A percentile compares a stretch with the other conserved stretches of the same genome.
Conservation (phyloP, 1,140 invertebrate species). For the Eubasilissa regina region DNA sequence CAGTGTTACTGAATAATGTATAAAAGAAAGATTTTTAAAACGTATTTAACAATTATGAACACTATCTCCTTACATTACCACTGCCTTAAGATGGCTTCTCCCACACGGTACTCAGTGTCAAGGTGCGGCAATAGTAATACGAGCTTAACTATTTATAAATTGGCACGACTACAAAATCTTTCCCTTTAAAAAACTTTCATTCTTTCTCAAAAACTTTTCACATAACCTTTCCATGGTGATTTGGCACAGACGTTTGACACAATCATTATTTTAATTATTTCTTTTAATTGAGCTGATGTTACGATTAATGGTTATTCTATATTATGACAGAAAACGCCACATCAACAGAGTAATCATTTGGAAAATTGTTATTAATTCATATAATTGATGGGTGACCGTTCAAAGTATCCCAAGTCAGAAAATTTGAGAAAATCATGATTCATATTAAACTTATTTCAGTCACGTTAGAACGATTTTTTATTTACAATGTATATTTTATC, state of each 20-base stretch:
- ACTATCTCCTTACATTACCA: slow-evolving; percentile 36
- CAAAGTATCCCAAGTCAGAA: too few relatives aligned
- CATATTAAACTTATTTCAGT: too few relatives aligned
- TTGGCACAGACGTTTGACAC: slow-evolving; percentile 36
- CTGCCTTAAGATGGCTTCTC: slow-evolving; percentile 32
- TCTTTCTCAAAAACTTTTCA: slow-evolving; percentile 25
- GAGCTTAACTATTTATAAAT: neutral
- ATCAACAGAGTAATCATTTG: too few relatives aligned
- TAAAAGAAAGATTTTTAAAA: slow-evolving; percentile 7
- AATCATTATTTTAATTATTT: neutral
- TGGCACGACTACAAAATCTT: neutral
- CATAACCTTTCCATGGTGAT: slow-evolving; percentile 2
- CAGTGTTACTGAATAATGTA: neutral
- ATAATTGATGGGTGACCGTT: too few relatives aligned
- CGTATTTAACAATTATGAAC: slow-evolving; percentile 41
- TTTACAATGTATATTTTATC: too few relatives aligned
- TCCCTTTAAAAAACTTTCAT: slow-evolving; percentile 6
- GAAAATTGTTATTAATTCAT: too few relatives aligned
- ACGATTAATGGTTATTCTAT: too few relatives aligned
- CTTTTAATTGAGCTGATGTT: too few relatives aligned
- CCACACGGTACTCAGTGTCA: slow-evolving; percentile 14
- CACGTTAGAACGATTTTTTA: too few relatives aligned
- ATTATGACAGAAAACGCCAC: too few relatives aligned
- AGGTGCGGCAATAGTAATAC: slow-evolving; percentile 14
- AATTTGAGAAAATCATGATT: too few relatives aligned